A percentile compares a stretch with the other conserved stretches of the same genome.
Conservation (phyloP, 1,140 invertebrate species). For the Psilanteris sp. region DNA sequence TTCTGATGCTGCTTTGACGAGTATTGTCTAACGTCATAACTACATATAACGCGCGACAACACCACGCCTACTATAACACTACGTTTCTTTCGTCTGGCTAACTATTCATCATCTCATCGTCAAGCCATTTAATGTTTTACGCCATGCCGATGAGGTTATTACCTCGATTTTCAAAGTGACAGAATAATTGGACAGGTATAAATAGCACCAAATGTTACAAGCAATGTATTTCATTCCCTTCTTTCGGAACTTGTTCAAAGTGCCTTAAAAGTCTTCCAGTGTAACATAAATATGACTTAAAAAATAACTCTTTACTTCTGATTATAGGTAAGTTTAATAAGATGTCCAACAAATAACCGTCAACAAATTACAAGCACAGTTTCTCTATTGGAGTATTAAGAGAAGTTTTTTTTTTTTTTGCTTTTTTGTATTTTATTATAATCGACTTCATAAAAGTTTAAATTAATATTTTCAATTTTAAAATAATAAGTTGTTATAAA, state of each 20-base stretch:
- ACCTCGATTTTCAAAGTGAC: slow-evolving; percentile 29
- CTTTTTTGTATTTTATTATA: too few species aligned
- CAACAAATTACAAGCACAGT: slow-evolving; percentile 8
- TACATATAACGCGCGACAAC: slow-evolving; percentile 50
- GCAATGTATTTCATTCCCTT: neutral
- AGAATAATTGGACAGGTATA: slow-evolving; percentile 49
- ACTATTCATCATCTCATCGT: slow-evolving; percentile 34
- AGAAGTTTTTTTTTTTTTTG: too few species aligned
- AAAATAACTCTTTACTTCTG: slow-evolving; percentile 10
- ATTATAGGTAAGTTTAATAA: slow-evolving; percentile 40
- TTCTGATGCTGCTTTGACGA: slow-evolving; percentile 65
- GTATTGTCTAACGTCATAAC: slow-evolving; percentile 64
- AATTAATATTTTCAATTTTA: too few species aligned
- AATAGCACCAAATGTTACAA: slow-evolving; percentile 32
- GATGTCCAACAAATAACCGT: slow-evolving; percentile 27
- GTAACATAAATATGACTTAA: neutral
- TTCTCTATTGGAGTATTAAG: slow-evolving; percentile 18
- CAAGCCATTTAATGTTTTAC: slow-evolving; percentile 11
- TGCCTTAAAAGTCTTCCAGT: slow-evolving; percentile 13
- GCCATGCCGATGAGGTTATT: slow-evolving; percentile 13
- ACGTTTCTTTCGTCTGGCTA: slow-evolving; percentile 25
- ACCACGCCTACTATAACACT: slow-evolving; percentile 39
- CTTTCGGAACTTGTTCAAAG: slow-evolving; percentile 4
- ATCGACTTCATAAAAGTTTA: too few species aligned
- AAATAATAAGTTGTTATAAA: too few species aligned